A percentile compares a stretch with the other conserved stretches of the same genome.
Evolutionary conservation across 2,113 vertebrate species (phyloP).

Genomic region (Callocephalon fimbriatum): DNA sequence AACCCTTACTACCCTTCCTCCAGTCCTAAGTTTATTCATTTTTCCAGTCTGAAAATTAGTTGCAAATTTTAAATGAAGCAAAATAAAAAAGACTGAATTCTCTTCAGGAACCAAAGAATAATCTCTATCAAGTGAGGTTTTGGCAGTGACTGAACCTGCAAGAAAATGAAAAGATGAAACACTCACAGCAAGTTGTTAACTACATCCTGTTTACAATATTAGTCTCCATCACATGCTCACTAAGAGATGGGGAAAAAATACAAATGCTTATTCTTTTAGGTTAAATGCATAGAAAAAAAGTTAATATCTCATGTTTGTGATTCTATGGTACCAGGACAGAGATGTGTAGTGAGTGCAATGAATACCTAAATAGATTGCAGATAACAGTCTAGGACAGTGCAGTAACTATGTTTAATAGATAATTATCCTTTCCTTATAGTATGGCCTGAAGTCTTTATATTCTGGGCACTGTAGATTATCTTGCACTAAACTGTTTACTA

Average conservation of each 20-base stretch:
- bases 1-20: not conserved
- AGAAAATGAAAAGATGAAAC: slow-evolving; percentile 21
- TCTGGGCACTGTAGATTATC: not conserved
- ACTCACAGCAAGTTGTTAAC: slow-evolving; percentile 40
- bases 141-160: not conserved
- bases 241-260: not conserved
- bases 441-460: not conserved
- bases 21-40: not conserved
- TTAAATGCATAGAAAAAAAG: not conserved
- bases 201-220: slow-evolving; percentile 26
- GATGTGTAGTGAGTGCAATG: not conserved
- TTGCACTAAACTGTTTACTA: not conserved
- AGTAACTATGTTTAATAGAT: not conserved
- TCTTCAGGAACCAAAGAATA: slow-evolving; percentile 13
- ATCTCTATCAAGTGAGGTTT: slow-evolving; percentile 27
- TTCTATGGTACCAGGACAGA: not conserved
- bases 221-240: not conserved
- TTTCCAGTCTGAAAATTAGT: not conserved
- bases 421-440: not conserved
- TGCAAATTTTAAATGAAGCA: slow-evolving; percentile 33
- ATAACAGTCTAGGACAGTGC: not conserved
- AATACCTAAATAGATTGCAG: not conserved
- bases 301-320: not conserved
- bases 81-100: slow-evolving; percentile 17
- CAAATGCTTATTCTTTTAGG: slow-evolving; percentile 3